Conservation (phyloP, 1,140 invertebrate genomes). For the Drosophila grimshawi region DNA sequence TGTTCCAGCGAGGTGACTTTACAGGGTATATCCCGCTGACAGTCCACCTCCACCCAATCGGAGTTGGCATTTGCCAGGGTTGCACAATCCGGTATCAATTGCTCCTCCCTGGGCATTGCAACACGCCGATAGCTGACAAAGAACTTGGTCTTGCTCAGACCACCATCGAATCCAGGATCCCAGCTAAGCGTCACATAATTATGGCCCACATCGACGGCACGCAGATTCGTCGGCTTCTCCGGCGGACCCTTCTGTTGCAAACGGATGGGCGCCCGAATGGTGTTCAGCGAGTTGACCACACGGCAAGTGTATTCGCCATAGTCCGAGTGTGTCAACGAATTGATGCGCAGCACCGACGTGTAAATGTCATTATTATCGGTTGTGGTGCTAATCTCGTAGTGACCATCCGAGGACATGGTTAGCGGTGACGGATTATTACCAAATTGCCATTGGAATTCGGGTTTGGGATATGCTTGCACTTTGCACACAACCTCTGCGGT, state of each 20-base stretch:
- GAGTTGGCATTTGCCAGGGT: conserved; percentile 86
- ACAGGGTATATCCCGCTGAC: conserved; percentile 93
- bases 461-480: conserved; percentile 95
- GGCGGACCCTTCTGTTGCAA: conserved; percentile 94
- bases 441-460: conserved; percentile 96
- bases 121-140: conserved; percentile 91
- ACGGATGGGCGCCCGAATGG: conserved; percentile 90
- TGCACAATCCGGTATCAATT: conserved; percentile 87
- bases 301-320: conserved; percentile 96
- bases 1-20: conserved; percentile 93
- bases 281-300: conserved; percentile 91
- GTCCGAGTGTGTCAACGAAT: conserved; percentile 90
- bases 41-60: conserved; percentile 93
- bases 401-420: conserved; percentile 91
- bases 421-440: conserved; percentile 89
- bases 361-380: conserved; percentile 94
- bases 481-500: conserved; percentile 93
- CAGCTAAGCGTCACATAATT: conserved; percentile 92
- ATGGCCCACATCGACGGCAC: conserved; percentile 89
- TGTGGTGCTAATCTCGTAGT: conserved; percentile 93
- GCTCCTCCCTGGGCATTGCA: conserved; percentile 86
- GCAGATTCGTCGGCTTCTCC: conserved; percentile 90
- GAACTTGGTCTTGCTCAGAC: conserved; percentile 92
- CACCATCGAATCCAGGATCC: conserved; percentile 96
- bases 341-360: conserved; percentile 91